Conservation (phyloP, 1,140 invertebrate genomes). For the Trichoplusia ni region DNA sequence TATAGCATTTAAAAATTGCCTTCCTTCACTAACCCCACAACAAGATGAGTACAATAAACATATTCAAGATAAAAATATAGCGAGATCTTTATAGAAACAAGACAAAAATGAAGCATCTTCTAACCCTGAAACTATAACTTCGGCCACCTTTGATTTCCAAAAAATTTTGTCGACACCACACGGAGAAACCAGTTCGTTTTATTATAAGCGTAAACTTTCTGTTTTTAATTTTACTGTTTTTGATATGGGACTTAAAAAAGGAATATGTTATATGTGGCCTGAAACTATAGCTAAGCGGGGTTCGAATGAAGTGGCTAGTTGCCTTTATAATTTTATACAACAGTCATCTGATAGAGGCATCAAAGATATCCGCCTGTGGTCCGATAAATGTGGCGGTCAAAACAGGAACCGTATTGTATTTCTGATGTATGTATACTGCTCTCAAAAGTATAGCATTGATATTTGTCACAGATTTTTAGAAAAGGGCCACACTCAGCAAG, state of each 20-base stretch:
- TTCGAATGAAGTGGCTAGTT: too few relatives aligned
- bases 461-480: too few relatives aligned
- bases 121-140: conserved; percentile 3
- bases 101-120: not conserved
- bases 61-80: not conserved
- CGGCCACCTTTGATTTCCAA: conserved; percentile 36
- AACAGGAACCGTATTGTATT: not conserved
- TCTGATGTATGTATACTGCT: too few relatives aligned
- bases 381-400: not conserved
- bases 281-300: too few relatives aligned
- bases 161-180: conserved; percentile 30
- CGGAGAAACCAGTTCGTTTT: conserved; percentile 30
- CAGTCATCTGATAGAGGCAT: too few relatives aligned
- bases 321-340: too few relatives aligned
- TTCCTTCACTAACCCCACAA: not conserved
- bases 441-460: too few relatives aligned
- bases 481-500: conserved; percentile 19
- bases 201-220: conserved; percentile 41
- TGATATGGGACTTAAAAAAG: too few relatives aligned
- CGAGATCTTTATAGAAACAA: conserved; percentile 8
- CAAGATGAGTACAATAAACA: not conserved
- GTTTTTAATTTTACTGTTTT: conserved; percentile 19
- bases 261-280: too few relatives aligned
- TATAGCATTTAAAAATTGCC: not conserved
- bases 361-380: not conserved